Evolutionary conservation across 2,888 invertebrate genomes (phyloP), one percentile per base, ranked within the genome.

Genomic region (Arctia plantaginis): DNA sequence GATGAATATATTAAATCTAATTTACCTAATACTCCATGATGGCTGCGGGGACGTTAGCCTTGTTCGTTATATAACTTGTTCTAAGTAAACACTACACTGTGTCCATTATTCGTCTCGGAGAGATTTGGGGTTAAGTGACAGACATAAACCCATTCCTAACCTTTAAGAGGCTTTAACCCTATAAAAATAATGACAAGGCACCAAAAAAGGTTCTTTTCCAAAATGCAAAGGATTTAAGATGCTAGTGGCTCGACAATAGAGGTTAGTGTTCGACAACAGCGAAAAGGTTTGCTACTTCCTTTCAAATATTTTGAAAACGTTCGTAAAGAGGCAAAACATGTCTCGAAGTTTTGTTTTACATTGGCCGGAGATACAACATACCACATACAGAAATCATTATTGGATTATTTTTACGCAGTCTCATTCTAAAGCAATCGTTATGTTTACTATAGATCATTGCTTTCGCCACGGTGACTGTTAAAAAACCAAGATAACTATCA

Each of bases 11-110:
- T 84, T 84, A 85, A 75, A 75, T 85, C 77, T 83, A 83, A 78
- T 81, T 80, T 77, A 82, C 70, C 80, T 85, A 85, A 83, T 83
- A 85, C 80, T 85, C 78, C 77, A 71, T 41, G 69, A 81, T 84
- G 80, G 86, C 84, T 77, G 75, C 79, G 3, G 80, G 74, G 71
- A 79, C 66, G 71, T 44, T 73, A 78, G 84, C 81, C 85, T 85
- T 85, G 85, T 84, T 85, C 85, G 84, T 70, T 75, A 77, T 76
- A 73, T 78, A 69, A 80, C 77, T 85, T 85, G 84, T 83, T 85
- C 80, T 85, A 72, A 27, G 76, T 71, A 80, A 69, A 77, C 64
- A 68, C 30, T 62, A 65, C 44, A 62, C 59, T n/a, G 62, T 69
- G 47, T 33, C 69, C 71, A 79, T 75, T 79, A 74, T 77, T 77